phyloP scores from a whole-genome alignment of 2,797 vertebrate species.

The Monodelphis domestica region DNA sequence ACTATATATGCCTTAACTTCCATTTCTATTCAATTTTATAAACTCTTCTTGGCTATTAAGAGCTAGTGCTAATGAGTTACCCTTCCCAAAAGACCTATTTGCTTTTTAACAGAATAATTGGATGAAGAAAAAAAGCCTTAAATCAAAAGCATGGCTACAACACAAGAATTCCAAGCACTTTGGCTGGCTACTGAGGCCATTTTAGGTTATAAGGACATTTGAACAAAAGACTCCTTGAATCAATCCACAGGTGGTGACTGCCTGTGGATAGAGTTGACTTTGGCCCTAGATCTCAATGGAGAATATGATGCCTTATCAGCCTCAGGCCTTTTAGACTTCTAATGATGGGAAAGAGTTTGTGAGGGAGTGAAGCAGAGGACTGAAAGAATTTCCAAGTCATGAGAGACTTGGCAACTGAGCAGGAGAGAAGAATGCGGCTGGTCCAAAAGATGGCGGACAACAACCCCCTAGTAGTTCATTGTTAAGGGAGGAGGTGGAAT shows the following conservation, averaged over 20 bases:
- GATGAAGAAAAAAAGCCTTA: neutral
- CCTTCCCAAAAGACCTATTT: neutral
- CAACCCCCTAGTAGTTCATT: neutral
- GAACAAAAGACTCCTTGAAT: neutral
- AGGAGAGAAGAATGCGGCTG: neutral
- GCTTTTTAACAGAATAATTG: conserved; percentile 43
- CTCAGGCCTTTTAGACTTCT: neutral
- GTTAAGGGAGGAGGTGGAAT: neutral
- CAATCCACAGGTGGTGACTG: neutral
- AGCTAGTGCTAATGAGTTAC: conserved; percentile 22
- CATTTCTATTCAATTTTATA: conserved; percentile 20
- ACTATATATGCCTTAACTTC: neutral
- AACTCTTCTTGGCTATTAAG: neutral
- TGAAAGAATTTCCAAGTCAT: neutral
- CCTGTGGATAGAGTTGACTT: neutral
- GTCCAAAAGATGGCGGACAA: neutral
- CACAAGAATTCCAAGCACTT: conserved; percentile 20
- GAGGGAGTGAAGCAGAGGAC: neutral
- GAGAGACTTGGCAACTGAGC: neutral
- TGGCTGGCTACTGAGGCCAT: neutral
- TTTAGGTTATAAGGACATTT: conserved; percentile 41
- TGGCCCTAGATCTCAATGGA: neutral
- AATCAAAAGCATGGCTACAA: neutral
- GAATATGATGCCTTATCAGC: neutral
- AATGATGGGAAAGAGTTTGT: neutral